Evolutionary conservation across 2,797 vertebrate species (phyloP), one percentile per base, ranked within the genome.

Genomic region (Schizopygopsis pylzovi): DNA sequence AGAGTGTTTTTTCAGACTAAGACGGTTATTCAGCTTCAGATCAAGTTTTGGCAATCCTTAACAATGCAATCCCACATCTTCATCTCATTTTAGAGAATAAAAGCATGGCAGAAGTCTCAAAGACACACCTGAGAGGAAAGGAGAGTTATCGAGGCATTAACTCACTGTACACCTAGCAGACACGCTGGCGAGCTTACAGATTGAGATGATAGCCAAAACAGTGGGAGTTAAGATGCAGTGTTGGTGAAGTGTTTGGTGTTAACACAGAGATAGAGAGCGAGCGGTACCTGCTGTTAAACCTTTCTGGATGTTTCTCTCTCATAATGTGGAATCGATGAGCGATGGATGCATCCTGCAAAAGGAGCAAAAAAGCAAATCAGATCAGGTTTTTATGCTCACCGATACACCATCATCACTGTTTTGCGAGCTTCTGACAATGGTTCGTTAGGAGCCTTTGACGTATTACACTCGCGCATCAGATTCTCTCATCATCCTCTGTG

Each of bases 271-370:
- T 15, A 16, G 37, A 84, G 15, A 73, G 41, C 2, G 33, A 43
- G 4, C 15, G 6, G 45, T 94, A 98, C 97, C 97, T 97, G 90
- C 97, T 98, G 94, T 97, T 98, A 91, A 98, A 98, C 91, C 97
- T 97, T 93, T 98, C 97, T 20, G 96, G 97, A 89, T 98, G 97
- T 90, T 97, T 98, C 94, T 97, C 97, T 91, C 97, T 95, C 97
- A 98, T 98, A 70, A 98, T 95, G 37, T 97, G 97, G 92, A 98
- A 98, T 90, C 97, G 96, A 91, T 97, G 97, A 54, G 97, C 97
- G 75, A 97, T 97, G 83, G 97, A 98, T 86, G 97, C 97, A 82
- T 98, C 97, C 97, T 98, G 92, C 67, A 93, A 90, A 43, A 91
- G 11, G 1, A 75, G 70, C 8, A 43, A 70, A 67, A 54, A 41